phyloP scores from a whole-genome alignment of 1,140 invertebrate species.

The Polypedilum pembai region DNA sequence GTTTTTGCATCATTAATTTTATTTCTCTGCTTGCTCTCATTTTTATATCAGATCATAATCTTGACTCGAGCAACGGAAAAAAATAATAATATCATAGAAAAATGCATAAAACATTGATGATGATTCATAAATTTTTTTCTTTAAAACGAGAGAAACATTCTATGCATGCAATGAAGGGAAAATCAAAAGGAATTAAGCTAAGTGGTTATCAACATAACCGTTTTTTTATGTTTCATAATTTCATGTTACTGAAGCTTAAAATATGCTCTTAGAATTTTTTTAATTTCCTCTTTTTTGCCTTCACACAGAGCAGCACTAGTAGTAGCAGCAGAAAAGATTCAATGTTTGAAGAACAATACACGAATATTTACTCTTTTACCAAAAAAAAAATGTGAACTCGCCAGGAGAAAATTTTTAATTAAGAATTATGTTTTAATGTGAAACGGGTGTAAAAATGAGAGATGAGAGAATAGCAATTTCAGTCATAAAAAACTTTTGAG shows the following conservation, averaged over 20 bases:
- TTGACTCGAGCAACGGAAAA: too few relatives aligned
- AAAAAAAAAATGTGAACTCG: background rate
- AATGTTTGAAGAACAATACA: too few relatives aligned
- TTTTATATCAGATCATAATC: too few relatives aligned
- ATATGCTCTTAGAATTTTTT: background rate
- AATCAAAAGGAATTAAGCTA: background rate
- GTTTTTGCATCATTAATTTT: too few relatives aligned
- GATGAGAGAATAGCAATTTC: background rate
- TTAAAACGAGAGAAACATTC: too few relatives aligned
- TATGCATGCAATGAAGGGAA: too few relatives aligned
- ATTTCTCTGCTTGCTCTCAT: too few relatives aligned
- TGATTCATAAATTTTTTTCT: too few relatives aligned
- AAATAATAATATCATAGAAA: too few relatives aligned
- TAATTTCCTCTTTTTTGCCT: background rate
- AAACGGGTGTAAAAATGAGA: background rate
- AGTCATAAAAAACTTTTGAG: slow-evolving; percentile 4
- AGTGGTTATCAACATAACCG: background rate
- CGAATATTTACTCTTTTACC: background rate
- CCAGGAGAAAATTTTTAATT: slow-evolving; percentile 15
- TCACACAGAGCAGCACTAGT: too few relatives aligned
- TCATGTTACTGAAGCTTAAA: background rate
- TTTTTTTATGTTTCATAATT: background rate
- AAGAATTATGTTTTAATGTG: slow-evolving; percentile 19
- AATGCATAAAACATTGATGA: too few relatives aligned
- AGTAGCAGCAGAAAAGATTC: too few relatives aligned